A percentile compares a stretch with the other conserved stretches of the same genome.
These are phyloP conservation scores for Nesidiocoris tenuis DNA, from an alignment of 2,888 invertebrate genomes.

Conservation along the genomic window DNA sequence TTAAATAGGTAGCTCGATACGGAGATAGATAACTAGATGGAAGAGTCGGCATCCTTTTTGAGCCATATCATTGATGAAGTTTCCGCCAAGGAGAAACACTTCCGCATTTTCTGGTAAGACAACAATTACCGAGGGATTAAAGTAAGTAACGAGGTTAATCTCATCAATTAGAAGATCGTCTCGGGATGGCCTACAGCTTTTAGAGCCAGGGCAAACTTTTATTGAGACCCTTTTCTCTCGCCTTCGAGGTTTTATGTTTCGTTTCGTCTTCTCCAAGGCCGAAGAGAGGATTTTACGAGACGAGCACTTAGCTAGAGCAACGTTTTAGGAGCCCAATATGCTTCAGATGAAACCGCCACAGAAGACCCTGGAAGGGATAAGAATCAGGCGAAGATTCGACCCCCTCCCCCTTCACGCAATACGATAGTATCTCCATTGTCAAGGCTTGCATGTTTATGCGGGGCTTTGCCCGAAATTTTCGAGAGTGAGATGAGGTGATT, in stretches of 20 bases:
- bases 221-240: background rate
- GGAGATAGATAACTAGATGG: too few relatives aligned
- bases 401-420: too few relatives aligned
- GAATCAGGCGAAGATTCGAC: background rate
- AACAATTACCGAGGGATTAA: too few relatives aligned
- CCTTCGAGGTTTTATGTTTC: background rate
- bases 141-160: background rate
- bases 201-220: background rate
- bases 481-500: too few relatives aligned
- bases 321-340: background rate
- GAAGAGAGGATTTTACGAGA: background rate
- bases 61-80: too few relatives aligned
- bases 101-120: too few relatives aligned
- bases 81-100: too few relatives aligned
- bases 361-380: background rate
- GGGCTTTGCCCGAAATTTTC: too few relatives aligned
- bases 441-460: too few relatives aligned
- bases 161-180: background rate
- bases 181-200: background rate
- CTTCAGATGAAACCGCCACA: background rate
- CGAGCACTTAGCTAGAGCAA: background rate
- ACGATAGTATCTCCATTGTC: too few relatives aligned
- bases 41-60: too few relatives aligned
- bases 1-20: too few relatives aligned
- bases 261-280: background rate